These are phyloP conservation scores for Ectropis grisescens DNA, from an alignment of 1,140 invertebrate species.

Conservation along the genomic window DNA sequence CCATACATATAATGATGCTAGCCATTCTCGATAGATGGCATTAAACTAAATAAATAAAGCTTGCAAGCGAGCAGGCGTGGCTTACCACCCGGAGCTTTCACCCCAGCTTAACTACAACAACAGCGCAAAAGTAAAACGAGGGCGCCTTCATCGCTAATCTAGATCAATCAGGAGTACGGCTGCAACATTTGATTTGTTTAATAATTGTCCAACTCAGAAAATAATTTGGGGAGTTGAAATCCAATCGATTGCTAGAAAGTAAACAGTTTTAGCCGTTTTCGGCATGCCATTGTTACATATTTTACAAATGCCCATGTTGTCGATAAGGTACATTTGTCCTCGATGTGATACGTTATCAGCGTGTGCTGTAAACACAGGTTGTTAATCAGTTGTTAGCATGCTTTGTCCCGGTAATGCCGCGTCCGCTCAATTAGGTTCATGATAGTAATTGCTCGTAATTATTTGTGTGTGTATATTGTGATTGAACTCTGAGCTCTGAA, in stretches of 20 bases:
- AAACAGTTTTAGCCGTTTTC: slow-evolving; percentile 43
- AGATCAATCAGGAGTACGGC: too few species aligned
- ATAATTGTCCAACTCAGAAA: too few species aligned
- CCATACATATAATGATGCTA: too few species aligned
- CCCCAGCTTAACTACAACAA: slow-evolving; percentile 29
- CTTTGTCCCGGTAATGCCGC: slow-evolving; percentile 28
- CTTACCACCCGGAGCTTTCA: slow-evolving; percentile 51
- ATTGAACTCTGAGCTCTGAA: slow-evolving; percentile 14
- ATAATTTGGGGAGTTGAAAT: too few species aligned
- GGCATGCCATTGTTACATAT: slow-evolving; percentile 27
- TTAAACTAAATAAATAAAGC: slow-evolving; percentile 20
- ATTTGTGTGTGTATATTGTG: slow-evolving; percentile 2
- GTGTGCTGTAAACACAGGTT: slow-evolving; percentile 15
- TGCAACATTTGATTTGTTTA: too few species aligned
- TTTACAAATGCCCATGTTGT: slow-evolving; percentile 13
- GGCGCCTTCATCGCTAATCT: too few species aligned
- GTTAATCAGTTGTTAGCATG: slow-evolving; percentile 33
- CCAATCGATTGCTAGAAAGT: slow-evolving; percentile 2
- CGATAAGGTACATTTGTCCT: slow-evolving; percentile 7
- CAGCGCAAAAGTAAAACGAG: too few species aligned
- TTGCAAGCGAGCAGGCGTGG: slow-evolving; percentile 34
- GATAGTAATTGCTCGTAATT: slow-evolving; percentile 20
- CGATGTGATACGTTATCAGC: slow-evolving; percentile 34
- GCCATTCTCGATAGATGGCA: slow-evolving; percentile 31
- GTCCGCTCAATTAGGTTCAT: slow-evolving; percentile 23